Percentiles rank a stretch among this genome's conserved stretches.
Conservation (phyloP, 2,113 vertebrate genomes). For the Oryzias melastigma region DNA sequence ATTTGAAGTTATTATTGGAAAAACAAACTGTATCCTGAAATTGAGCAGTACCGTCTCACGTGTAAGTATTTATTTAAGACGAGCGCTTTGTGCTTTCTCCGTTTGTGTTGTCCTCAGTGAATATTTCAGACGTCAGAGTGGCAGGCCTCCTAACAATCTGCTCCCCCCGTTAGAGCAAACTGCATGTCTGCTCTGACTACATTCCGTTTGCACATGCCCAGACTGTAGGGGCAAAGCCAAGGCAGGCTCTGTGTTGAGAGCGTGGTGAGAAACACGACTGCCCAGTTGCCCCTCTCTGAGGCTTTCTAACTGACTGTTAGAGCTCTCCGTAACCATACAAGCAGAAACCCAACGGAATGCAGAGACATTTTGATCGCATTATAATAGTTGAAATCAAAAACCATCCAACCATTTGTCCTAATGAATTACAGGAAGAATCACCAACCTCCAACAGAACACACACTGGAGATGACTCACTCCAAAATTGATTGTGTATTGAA, state of each 20-base stretch:
- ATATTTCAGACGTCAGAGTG: slow-evolving; percentile 36
- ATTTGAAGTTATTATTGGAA: too few relatives aligned
- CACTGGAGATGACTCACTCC: too few relatives aligned
- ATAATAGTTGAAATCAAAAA: too few relatives aligned
- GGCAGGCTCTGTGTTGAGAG: slow-evolving; percentile 6
- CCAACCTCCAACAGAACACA: too few relatives aligned
- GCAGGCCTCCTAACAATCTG: slow-evolving; percentile 30
- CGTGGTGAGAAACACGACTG: neutral
- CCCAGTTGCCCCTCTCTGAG: slow-evolving; percentile 1
- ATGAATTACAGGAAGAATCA: too few relatives aligned
- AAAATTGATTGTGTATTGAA: too few relatives aligned
- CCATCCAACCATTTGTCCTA: too few relatives aligned
- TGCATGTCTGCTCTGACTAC: slow-evolving; percentile 1
- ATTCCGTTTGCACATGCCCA: slow-evolving; percentile 40
- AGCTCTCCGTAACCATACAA: neutral
- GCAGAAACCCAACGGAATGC: too few relatives aligned
- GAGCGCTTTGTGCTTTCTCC: neutral
- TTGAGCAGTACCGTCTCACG: too few relatives aligned
- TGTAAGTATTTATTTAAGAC: neutral
- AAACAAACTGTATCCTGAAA: too few relatives aligned
- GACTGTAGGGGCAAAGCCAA: slow-evolving; percentile 22
- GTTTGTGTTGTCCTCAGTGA: slow-evolving; percentile 13
- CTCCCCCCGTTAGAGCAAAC: slow-evolving; percentile 13
- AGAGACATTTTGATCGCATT: too few relatives aligned
- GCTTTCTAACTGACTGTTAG: slow-evolving; percentile 5